Evolutionary conservation across 1,140 invertebrate genomes (phyloP).

Genomic region (Tetraneura akinire): DNA sequence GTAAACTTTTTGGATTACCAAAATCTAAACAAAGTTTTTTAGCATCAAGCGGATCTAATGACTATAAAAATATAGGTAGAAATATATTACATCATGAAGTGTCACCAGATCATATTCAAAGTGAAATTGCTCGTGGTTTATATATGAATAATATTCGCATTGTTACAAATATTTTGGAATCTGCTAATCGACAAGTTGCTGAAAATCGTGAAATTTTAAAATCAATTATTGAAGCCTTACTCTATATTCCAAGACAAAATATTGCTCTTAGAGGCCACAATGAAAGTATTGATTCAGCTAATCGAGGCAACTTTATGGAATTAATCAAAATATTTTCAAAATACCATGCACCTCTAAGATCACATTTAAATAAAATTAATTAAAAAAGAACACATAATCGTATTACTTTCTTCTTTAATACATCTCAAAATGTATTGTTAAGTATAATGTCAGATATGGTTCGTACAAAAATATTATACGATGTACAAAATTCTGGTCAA

Average conservation of each 20-base stretch:
- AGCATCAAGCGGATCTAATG: neutral
- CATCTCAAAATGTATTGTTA: neutral
- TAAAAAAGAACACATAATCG: neutral
- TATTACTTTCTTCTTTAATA: neutral
- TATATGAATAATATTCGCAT: neutral
- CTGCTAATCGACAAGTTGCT: neutral
- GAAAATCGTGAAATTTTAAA: neutral
- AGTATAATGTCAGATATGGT: neutral
- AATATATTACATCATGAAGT: neutral
- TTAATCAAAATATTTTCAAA: neutral
- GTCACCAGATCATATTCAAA: neutral
- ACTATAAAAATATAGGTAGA: conserved; percentile 2
- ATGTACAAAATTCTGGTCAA: neutral
- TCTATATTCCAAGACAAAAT: neutral
- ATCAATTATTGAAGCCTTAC: neutral
- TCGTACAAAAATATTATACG: neutral
- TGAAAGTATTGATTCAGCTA: neutral
- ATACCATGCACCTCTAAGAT: neutral
- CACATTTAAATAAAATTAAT: neutral
- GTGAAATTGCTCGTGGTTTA: neutral
- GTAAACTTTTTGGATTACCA: conserved; percentile 5
- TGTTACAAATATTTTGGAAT: neutral
- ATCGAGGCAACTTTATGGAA: neutral
- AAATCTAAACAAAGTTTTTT: neutral
- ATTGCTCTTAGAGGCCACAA: neutral